These are phyloP conservation scores for Thaumetopoea pityocampa DNA, from an alignment of 1,140 invertebrate genomes.

Conservation along the genomic window DNA sequence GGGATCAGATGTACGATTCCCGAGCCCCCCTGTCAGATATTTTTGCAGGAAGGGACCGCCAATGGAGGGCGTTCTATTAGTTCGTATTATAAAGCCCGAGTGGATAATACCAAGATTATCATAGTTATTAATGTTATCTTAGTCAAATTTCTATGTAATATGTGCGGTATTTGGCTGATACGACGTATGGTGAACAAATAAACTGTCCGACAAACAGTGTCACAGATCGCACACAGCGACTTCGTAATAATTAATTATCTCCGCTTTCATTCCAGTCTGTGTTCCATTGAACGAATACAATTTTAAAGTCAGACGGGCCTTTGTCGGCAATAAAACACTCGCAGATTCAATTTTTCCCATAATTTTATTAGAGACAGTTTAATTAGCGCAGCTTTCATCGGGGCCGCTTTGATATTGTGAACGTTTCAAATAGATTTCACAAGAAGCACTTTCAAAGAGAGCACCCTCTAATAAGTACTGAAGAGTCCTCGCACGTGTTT, in stretches of 20 bases:
- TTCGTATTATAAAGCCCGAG: too few relatives aligned
- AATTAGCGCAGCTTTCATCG: constrained; percentile 72
- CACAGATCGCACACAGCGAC: not conserved
- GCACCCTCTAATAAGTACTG: constrained; percentile 75
- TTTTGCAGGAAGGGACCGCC: too few relatives aligned
- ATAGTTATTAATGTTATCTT: too few relatives aligned
- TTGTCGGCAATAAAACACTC: constrained; percentile 36
- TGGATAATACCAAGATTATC: too few relatives aligned
- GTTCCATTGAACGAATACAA: constrained; percentile 13
- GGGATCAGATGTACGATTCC: too few relatives aligned
- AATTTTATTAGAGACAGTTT: constrained; percentile 74
- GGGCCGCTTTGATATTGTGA: constrained; percentile 67
- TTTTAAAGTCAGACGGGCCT: constrained; percentile 28
- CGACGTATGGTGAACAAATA: too few relatives aligned
- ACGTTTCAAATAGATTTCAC: constrained; percentile 74
- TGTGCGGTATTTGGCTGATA: too few relatives aligned
- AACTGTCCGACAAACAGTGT: too few relatives aligned
- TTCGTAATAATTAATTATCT: constrained; percentile 3
- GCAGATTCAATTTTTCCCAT: constrained; percentile 62
- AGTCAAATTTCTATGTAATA: too few relatives aligned
- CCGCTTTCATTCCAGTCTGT: not conserved
- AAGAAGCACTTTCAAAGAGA: constrained; percentile 74
- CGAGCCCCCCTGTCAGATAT: too few relatives aligned
- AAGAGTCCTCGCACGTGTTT: constrained; percentile 76
- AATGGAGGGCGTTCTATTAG: too few relatives aligned